Percentiles rank a stretch among this genome's conserved stretches.
Evolutionary conservation across 2,797 vertebrate genomes (phyloP).

Genomic region (Pteropus rufus): DNA sequence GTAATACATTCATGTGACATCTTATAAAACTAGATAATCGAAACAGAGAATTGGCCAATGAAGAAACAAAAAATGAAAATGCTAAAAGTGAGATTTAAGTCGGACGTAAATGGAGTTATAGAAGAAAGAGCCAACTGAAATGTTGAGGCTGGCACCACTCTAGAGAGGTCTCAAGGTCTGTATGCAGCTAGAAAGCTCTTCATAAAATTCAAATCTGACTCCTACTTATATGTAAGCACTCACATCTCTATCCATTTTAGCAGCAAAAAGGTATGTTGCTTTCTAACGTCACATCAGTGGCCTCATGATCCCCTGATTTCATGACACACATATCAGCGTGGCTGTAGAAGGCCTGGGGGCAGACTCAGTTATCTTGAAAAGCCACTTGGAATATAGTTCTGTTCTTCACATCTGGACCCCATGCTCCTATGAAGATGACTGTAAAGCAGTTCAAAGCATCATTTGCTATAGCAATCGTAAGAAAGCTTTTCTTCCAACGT

Average conservation of each 20-base stretch:
- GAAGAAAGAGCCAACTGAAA: neutral
- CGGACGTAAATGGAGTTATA: neutral
- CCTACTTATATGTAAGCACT: neutral
- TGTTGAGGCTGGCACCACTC: fast-evolving
- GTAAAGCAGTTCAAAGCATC: neutral
- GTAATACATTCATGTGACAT: neutral
- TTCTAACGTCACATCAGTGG: neutral
- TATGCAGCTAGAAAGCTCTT: neutral
- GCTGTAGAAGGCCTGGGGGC: neutral
- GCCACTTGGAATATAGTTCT: neutral
- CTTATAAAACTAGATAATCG: neutral
- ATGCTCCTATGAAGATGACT: neutral
- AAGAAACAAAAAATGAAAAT: neutral
- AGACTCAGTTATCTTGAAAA: neutral
- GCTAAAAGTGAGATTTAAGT: neutral
- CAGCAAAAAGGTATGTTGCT: neutral
- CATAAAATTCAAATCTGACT: neutral
- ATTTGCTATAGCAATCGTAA: neutral
- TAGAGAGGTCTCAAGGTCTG: neutral
- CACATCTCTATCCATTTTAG: neutral
- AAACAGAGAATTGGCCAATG: neutral
- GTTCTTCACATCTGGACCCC: neutral
- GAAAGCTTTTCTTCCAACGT: slow-evolving; percentile 30
- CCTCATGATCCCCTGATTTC: neutral
- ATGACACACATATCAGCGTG: neutral